Percentiles rank a stretch among this genome's conserved stretches.
Conservation (phyloP, 2,113 vertebrate genomes). For the Struthidea cinerea region DNA sequence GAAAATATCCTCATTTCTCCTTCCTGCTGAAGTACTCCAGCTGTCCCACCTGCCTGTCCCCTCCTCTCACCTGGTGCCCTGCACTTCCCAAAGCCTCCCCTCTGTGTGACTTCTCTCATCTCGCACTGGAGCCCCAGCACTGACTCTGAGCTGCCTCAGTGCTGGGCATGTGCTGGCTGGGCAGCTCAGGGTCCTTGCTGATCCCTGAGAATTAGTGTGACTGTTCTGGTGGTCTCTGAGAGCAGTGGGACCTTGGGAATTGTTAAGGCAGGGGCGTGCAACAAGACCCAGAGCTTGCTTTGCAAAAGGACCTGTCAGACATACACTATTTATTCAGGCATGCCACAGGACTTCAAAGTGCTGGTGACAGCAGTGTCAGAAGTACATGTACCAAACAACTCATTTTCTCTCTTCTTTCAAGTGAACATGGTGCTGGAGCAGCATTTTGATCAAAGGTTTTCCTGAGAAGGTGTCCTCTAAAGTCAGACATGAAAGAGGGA, state of each 20-base stretch:
- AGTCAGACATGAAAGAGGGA: neutral
- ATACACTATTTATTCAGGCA: neutral
- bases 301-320: neutral
- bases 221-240: neutral
- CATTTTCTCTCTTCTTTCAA: neutral
- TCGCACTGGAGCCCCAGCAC: neutral
- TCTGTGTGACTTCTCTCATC: neutral
- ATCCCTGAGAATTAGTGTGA: fast-evolving
- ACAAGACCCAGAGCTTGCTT: neutral
- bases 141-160: neutral
- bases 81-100: neutral
- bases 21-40: neutral
- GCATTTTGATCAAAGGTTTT: neutral
- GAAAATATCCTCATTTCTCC: neutral
- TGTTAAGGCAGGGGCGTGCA: neutral
- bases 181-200: neutral
- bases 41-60: neutral
- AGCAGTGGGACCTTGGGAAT: neutral
- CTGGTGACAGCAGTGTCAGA: neutral
- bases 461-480: neutral
- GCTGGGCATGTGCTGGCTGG: neutral
- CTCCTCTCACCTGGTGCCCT: neutral
- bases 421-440: neutral
- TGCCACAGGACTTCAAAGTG: neutral
- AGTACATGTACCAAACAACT: neutral